phyloP scores from a whole-genome alignment of 92 coral and sea anemone species.

The Parazoanthus darwini region DNA sequence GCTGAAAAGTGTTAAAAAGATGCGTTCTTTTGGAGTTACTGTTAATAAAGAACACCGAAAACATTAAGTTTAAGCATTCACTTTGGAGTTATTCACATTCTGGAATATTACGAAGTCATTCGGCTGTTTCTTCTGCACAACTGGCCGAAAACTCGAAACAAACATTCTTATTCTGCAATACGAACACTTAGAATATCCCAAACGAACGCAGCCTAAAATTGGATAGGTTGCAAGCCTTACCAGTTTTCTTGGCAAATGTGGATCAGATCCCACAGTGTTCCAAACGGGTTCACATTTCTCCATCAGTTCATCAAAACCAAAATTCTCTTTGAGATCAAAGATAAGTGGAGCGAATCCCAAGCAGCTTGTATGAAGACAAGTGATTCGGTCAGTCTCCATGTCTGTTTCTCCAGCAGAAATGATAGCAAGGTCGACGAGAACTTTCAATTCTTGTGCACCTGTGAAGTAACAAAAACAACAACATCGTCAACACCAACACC shows the following conservation, averaged over 20 bases:
- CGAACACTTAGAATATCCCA: neutral
- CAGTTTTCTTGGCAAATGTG: constrained; percentile 62
- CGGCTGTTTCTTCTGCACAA: too few relatives aligned
- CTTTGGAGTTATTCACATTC: too few relatives aligned
- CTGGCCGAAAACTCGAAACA: too few relatives aligned
- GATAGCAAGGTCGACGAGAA: constrained; percentile 88
- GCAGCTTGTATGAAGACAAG: constrained; percentile 75
- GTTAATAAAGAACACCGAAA: too few relatives aligned
- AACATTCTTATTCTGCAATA: neutral
- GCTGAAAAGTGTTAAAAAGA: too few relatives aligned
- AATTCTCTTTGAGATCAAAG: constrained; percentile 54
- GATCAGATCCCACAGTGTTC: constrained; percentile 69
- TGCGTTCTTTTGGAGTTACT: too few relatives aligned
- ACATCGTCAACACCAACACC: neutral
- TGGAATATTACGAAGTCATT: too few relatives aligned
- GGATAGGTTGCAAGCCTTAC: constrained; percentile 23
- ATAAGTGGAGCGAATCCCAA: constrained; percentile 83
- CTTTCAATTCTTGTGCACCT: constrained; percentile 82
- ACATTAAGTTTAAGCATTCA: too few relatives aligned
- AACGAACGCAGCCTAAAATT: too few relatives aligned
- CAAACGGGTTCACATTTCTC: constrained; percentile 69
- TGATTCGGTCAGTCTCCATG: constrained; percentile 70
- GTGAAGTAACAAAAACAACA: neutral
- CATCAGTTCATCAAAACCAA: constrained; percentile 73
- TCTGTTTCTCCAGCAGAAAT: constrained; percentile 87